These are phyloP conservation scores for Rhinatrema bivittatum DNA, from an alignment of 2,797 vertebrate genomes.

Conservation along the genomic window DNA sequence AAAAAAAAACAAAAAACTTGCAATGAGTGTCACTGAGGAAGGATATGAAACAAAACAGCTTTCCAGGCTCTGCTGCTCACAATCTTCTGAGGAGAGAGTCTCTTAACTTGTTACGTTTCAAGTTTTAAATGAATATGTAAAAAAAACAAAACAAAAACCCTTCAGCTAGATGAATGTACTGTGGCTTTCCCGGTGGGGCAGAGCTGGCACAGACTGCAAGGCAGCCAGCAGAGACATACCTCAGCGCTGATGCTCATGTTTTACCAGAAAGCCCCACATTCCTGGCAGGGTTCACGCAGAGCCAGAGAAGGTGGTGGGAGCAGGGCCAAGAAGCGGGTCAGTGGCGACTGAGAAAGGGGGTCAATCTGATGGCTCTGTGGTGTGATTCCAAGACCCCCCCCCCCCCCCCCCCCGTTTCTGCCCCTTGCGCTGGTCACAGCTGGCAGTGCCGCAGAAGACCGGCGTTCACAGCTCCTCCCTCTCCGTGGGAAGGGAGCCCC, in stretches of 20 bases:
- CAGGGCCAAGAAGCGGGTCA: slow-evolving; percentile 58
- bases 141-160: too few relatives aligned
- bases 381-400: background rate
- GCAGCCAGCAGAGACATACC: slow-evolving; percentile 54
- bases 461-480: background rate
- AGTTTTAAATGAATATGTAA: too few relatives aligned
- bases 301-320: slow-evolving; percentile 60
- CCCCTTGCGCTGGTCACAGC: background rate
- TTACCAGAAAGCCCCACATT: slow-evolving; percentile 59
- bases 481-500: too few relatives aligned
- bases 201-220: too few relatives aligned
- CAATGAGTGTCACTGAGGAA: fast-evolving
- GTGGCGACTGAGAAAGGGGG: background rate
- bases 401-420: background rate
- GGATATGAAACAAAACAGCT: background rate
- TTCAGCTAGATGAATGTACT: too few relatives aligned
- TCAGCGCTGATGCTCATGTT: slow-evolving; percentile 53
- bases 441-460: background rate
- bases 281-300: slow-evolving; percentile 69
- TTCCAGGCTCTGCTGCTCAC: too few relatives aligned
- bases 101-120: too few relatives aligned
- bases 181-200: too few relatives aligned
- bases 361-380: background rate
- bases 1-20: too few relatives aligned
- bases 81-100: background rate